Base-by-base conservation (phyloP, 2,888 invertebrate species). In the Allophyes oxyacanthae region DNA sequence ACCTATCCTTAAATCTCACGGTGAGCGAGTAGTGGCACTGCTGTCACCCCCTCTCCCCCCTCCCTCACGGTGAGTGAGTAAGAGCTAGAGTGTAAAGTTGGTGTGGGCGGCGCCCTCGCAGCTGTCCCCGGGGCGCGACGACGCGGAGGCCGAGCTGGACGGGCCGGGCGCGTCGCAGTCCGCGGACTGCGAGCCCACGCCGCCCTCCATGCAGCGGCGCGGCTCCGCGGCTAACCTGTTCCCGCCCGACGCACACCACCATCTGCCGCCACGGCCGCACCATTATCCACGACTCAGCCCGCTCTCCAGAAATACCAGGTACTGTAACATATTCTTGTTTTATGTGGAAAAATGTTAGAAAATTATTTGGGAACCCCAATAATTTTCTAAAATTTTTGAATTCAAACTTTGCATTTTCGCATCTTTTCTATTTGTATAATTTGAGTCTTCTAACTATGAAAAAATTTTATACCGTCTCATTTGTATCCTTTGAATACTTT, bases 141-240 rank as follows among this genome's bases (percentile, higher is more conserved):
- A 97, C 75, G 97, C 97, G 81, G 97, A 97, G 82, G 96, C 96
- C 64, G 98, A 98, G 85, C 96, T 97, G 73, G 98, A 98, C 80
- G 98, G 98, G 71, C 97, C 97, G n/a, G 97, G 97, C 28, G 98
- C 98, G 44, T 98, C 98, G 45, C 98, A 98, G 92, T 97, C 97
- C 48, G 97, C 97, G 78, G 98, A 98, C 95, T 98, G 98, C 91
- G 98, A 98, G 90, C 98, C 98, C 7, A 98, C 98, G 75, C 98
- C 98, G 43, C 97, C 97, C 53, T 96, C 97, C 9, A 90, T 97
- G 72, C 97, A 98, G 90, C 95, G 98, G 76, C 82, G 94, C n/a
- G 98, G 98, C 79, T 98, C 98, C 57, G 97, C 96, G 79, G 97
- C 96, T 78, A 98, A 98, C 91, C 96, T 98, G 93, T 98, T 98